Evolutionary conservation across 2,113 vertebrate species (phyloP).

Genomic region (Bos javanicus): DNA sequence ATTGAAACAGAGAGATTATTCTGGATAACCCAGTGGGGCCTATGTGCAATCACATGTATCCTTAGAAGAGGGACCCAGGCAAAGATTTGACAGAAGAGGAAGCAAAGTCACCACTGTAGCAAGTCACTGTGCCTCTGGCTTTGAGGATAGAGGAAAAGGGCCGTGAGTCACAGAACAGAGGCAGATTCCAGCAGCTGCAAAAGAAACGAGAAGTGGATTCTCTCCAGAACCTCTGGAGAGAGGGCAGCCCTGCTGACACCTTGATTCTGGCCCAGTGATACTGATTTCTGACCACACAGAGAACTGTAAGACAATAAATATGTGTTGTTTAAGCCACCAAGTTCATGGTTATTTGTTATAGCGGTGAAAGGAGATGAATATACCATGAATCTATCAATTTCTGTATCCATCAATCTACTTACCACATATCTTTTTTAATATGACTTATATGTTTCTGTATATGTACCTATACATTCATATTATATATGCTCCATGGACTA

Average conservation of each 20-base stretch:
- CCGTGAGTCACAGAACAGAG: not conserved
- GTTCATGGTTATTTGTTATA: not conserved
- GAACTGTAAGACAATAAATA: not conserved
- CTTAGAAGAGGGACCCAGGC: not conserved
- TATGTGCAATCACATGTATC: not conserved
- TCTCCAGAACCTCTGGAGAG: not conserved
- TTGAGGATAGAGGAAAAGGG: not conserved
- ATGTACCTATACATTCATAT: not conserved
- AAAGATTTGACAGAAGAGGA: not conserved
- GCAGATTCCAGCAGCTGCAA: not conserved
- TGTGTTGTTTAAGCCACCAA: not conserved
- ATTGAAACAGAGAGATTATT: not conserved
- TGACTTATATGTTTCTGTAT: not conserved
- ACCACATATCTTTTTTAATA: not conserved
- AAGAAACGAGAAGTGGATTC: not conserved
- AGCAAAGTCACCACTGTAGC: too few relatives aligned
- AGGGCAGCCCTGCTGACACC: not conserved
- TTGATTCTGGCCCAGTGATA: not conserved
- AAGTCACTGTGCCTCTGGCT: not conserved
- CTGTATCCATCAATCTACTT: not conserved
- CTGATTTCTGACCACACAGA: not conserved
- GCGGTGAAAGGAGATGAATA: not conserved
- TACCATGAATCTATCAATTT: not conserved
- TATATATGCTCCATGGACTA: not conserved
- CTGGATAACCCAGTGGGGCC: not conserved